Evolutionary conservation across 2,113 vertebrate species (phyloP).

Genomic region (Archocentrus centrarchus): DNA sequence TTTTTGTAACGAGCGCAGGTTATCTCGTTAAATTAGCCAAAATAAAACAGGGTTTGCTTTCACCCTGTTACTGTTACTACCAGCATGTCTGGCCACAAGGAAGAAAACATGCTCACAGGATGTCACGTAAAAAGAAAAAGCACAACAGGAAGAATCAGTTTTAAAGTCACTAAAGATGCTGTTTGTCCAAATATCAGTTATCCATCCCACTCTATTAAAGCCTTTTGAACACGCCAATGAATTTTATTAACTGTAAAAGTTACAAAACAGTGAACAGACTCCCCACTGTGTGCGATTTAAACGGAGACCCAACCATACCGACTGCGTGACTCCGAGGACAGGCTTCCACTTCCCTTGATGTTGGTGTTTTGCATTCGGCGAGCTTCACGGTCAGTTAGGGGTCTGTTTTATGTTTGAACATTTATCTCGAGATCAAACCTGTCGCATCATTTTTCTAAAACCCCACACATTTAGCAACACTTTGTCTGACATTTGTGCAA

Average conservation of each 20-base stretch:
- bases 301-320: background rate
- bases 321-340: background rate
- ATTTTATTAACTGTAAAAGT: background rate
- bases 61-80: too few species aligned
- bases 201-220: background rate
- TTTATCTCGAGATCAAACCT: background rate
- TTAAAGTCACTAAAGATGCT: conserved; percentile 13
- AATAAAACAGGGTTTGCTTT: too few species aligned
- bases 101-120: background rate
- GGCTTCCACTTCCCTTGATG: background rate
- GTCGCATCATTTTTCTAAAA: background rate
- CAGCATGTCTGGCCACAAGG: background rate
- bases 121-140: background rate
- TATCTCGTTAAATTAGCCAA: too few species aligned
- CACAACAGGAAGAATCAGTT: background rate
- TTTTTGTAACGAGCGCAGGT: too few species aligned
- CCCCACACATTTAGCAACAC: background rate
- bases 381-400: conserved; percentile 15
- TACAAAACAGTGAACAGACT: background rate
- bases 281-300: background rate
- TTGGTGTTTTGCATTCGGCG: conserved; percentile 28
- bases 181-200: background rate
- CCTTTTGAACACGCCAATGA: background rate
- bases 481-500: background rate
- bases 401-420: conserved; percentile 12